A percentile compares a stretch with the other conserved stretches of the same genome.
phyloP scores from a whole-genome alignment of 2,888 invertebrate species.

The Lasioglossum marginatum region DNA sequence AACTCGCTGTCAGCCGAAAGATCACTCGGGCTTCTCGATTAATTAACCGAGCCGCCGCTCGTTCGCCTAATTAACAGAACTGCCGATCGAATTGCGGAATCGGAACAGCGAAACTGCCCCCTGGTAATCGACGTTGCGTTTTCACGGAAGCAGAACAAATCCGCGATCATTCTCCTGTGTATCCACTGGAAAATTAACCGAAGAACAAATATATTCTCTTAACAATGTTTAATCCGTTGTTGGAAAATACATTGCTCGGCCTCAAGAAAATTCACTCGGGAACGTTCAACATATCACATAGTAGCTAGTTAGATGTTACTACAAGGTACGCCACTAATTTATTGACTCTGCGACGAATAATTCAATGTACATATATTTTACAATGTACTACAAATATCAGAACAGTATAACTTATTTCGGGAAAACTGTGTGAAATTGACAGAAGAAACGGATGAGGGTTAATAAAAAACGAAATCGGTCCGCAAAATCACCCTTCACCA shows the following conservation, averaged over 20 bases:
- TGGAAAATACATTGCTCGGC: background rate
- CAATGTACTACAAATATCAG: too few species aligned
- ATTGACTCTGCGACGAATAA: background rate
- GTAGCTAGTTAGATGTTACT: background rate
- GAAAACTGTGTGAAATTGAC: too few species aligned
- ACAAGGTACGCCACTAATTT: background rate
- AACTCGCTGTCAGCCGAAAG: slow-evolving; percentile 28
- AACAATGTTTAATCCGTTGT: background rate
- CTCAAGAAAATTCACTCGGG: background rate
- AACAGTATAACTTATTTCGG: too few species aligned
- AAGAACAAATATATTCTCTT: background rate
- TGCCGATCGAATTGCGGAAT: slow-evolving; percentile 45
- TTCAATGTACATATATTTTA: background rate
- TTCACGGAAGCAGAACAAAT: background rate
- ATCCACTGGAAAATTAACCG: background rate
- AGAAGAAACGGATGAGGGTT: too few species aligned
- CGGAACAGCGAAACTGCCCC: background rate
- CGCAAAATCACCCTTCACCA: background rate
- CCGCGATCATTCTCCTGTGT: background rate
- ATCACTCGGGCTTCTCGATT: slow-evolving; percentile 17
- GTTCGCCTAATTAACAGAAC: slow-evolving; percentile 50
- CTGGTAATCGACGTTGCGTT: background rate
- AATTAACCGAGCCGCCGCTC: slow-evolving; percentile 35
- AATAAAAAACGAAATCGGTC: background rate
- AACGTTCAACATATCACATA: background rate